Conservation (phyloP, 2,888 invertebrate genomes). For the Timema cristinae region DNA sequence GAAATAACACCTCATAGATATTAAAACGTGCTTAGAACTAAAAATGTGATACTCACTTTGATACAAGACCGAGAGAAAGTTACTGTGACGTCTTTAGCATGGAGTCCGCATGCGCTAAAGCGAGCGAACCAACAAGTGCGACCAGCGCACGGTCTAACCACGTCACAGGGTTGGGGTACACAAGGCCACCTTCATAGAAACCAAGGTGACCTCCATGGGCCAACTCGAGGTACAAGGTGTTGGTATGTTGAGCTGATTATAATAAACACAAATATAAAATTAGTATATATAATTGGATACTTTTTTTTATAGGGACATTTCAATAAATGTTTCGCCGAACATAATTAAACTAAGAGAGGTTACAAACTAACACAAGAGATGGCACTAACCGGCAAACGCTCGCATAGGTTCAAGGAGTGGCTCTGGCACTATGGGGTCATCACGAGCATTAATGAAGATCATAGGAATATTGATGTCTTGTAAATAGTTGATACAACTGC, state of each 20-base stretch:
- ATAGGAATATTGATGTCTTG: constrained; percentile 77
- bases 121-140: constrained; percentile 70
- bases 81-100: constrained; percentile 2
- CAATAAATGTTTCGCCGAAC: no score
- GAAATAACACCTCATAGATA: no score
- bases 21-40: no score
- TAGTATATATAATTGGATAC: no score
- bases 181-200: constrained; percentile 85
- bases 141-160: constrained; percentile 91
- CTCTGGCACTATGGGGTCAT: constrained; percentile 88
- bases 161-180: constrained; percentile 85
- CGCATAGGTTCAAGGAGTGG: constrained; percentile 67
- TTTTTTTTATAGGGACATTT: no score
- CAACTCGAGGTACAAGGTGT: constrained; percentile 71
- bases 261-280: no score
- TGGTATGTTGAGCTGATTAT: constrained; percentile 57
- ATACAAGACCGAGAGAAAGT: no score
- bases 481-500: constrained; percentile 77
- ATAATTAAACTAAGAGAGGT: no score
- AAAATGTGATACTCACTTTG: no score
- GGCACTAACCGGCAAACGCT: constrained; percentile 68
- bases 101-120: constrained; percentile 52
- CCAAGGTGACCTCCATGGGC: constrained; percentile 94
- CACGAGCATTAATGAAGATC: constrained; percentile 85
- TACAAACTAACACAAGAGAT: no score